phyloP scores from a whole-genome alignment of 2,888 invertebrate species.

The Lasioglossum zephyrum region DNA sequence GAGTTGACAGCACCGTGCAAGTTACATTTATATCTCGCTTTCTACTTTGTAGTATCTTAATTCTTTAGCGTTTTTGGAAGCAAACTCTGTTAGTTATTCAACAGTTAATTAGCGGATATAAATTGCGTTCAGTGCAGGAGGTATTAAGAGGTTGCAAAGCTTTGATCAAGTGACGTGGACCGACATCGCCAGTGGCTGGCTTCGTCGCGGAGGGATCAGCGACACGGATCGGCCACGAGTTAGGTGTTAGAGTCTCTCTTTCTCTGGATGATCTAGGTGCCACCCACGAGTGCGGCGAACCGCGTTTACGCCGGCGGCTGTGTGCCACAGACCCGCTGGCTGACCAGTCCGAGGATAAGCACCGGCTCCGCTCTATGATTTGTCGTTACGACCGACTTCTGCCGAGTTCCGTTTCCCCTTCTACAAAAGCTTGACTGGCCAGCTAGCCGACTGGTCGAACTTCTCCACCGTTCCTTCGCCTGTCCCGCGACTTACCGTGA shows the following conservation, averaged over 20 bases:
- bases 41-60: too few relatives aligned
- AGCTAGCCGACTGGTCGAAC: conserved; percentile 37
- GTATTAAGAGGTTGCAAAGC: neutral
- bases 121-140: neutral
- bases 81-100: too few relatives aligned
- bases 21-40: too few relatives aligned
- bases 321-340: conserved; percentile 54
- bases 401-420: conserved; percentile 48
- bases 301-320: conserved; percentile 35
- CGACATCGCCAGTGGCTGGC: neutral
- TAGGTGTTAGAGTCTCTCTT: neutral
- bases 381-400: conserved; percentile 62
- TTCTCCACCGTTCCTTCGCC: conserved; percentile 35
- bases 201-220: neutral
- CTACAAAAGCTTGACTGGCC: neutral
- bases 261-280: neutral
- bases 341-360: conserved; percentile 53
- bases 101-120: too few relatives aligned
- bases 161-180: neutral
- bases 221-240: neutral
- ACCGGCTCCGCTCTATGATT: conserved; percentile 54
- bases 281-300: conserved; percentile 17
- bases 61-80: too few relatives aligned
- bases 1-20: too few relatives aligned
- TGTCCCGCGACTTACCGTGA: conserved; percentile 53